A percentile compares a stretch with the other conserved stretches of the same genome.
Conservation (phyloP, 1,140 invertebrate genomes). For the Lepidostoma basale region DNA sequence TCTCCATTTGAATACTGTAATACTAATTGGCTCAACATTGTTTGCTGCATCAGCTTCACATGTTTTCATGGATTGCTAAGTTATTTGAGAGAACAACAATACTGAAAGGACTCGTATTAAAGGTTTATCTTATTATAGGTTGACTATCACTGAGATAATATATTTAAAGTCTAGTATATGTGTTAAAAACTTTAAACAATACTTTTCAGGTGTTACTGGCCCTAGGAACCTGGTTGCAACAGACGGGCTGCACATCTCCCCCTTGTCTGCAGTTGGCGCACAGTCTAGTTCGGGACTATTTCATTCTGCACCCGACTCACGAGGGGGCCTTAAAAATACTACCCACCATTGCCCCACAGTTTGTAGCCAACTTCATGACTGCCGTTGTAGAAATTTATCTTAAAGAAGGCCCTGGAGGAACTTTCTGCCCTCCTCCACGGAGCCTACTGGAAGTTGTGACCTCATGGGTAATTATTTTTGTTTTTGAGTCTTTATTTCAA, state of each 20-base stretch:
- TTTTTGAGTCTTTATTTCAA: too few relatives aligned
- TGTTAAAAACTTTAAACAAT: background rate
- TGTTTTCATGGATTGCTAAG: too few relatives aligned
- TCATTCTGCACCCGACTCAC: conserved; percentile 71
- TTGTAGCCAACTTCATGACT: conserved; percentile 81
- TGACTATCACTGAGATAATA: too few relatives aligned
- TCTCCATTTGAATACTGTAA: too few relatives aligned
- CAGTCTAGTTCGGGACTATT: conserved; percentile 79
- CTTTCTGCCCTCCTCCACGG: conserved; percentile 62
- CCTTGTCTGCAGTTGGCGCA: conserved; percentile 74
- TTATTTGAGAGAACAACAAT: too few relatives aligned
- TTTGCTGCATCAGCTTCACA: too few relatives aligned
- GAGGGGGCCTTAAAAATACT: conserved; percentile 69
- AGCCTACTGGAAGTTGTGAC: conserved; percentile 68
- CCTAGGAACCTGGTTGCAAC: conserved; percentile 84
- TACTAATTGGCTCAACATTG: too few relatives aligned
- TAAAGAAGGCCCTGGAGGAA: conserved; percentile 51
- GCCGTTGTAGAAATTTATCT: conserved; percentile 79
- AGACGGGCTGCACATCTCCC: conserved; percentile 76
- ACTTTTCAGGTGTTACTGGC: conserved; percentile 66
- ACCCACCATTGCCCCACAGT: conserved; percentile 73
- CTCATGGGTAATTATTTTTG: conserved; percentile 66
- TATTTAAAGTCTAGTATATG: background rate
- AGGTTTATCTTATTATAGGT: too few relatives aligned
- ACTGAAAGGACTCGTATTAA: too few relatives aligned